Percentiles rank a stretch among this genome's conserved stretches.
Evolutionary conservation across 1,140 invertebrate genomes (phyloP).

Genomic region (Ridgeia piscesae): DNA sequence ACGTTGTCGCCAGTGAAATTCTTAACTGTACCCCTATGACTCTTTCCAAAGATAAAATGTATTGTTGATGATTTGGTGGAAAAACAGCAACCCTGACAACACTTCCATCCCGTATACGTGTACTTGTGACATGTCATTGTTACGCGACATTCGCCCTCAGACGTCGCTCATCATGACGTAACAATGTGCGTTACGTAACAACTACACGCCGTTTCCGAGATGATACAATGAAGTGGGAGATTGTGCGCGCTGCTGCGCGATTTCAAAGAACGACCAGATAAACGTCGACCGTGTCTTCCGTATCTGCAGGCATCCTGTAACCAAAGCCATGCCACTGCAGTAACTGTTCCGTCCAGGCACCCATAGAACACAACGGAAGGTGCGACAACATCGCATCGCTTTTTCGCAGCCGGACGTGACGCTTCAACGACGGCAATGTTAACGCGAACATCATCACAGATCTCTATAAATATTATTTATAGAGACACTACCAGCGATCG

Average conservation of each 20-base stretch:
- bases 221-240: background rate
- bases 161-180: background rate
- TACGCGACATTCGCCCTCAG: background rate
- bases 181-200: background rate
- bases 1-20: too few relatives aligned
- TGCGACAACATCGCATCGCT: background rate
- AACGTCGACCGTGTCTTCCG: background rate
- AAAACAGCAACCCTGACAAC: too few relatives aligned
- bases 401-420: background rate
- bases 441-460: background rate
- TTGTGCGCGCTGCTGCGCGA: background rate
- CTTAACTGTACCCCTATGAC: too few relatives aligned
- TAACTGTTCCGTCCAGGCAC: background rate
- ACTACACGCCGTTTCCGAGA: background rate
- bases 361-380: background rate
- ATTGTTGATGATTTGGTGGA: too few relatives aligned
- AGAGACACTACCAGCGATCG: too few relatives aligned
- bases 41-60: too few relatives aligned
- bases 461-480: too few relatives aligned
- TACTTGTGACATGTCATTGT: too few relatives aligned
- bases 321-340: background rate
- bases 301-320: background rate
- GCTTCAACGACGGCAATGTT: background rate
- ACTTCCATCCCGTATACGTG: too few relatives aligned
- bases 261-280: background rate